Percentiles rank a stretch among this genome's conserved stretches.
Evolutionary conservation across 2,113 vertebrate genomes (phyloP).

Genomic region (Ahaetulla prasina): DNA sequence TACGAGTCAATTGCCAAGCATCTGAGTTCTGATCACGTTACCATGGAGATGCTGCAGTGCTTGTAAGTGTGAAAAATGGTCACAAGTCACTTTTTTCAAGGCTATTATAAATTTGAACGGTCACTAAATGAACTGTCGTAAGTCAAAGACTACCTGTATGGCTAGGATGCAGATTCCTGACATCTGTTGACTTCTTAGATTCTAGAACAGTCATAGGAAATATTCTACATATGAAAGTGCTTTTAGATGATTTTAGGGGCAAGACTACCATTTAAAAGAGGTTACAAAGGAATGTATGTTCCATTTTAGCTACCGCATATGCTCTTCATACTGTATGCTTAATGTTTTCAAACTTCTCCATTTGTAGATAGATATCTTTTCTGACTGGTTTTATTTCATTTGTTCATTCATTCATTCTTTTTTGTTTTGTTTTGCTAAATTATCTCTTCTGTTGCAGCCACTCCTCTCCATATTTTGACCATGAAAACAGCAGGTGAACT

Average conservation of each 20-base stretch:
- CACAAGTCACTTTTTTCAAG: too few relatives aligned
- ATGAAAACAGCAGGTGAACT: slow-evolving; percentile 98
- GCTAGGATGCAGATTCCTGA: not conserved
- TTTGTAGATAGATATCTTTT: slow-evolving; percentile 46
- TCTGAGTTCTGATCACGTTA: too few relatives aligned
- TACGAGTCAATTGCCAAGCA: too few relatives aligned
- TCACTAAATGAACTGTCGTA: too few relatives aligned
- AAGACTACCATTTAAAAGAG: not conserved
- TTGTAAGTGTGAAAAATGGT: too few relatives aligned
- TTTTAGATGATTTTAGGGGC: not conserved
- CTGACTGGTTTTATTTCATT: slow-evolving; percentile 62
- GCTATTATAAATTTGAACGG: too few relatives aligned
- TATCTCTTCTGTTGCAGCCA: slow-evolving; percentile 87
- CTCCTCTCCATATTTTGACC: slow-evolving; percentile 92
- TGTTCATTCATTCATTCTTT: slow-evolving; percentile 54
- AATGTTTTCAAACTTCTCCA: slow-evolving; percentile 11
- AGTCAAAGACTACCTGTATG: not conserved
- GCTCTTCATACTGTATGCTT: not conserved
- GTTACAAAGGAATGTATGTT: not conserved
- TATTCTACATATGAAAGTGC: not conserved
- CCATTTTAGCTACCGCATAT: not conserved
- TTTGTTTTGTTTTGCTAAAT: slow-evolving; percentile 69
- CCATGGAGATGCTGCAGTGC: too few relatives aligned
- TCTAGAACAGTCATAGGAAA: not conserved
- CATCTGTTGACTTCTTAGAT: not conserved